These are phyloP conservation scores for Sardinella longiceps DNA, from an alignment of 2,797 vertebrate species.

Conservation along the genomic window DNA sequence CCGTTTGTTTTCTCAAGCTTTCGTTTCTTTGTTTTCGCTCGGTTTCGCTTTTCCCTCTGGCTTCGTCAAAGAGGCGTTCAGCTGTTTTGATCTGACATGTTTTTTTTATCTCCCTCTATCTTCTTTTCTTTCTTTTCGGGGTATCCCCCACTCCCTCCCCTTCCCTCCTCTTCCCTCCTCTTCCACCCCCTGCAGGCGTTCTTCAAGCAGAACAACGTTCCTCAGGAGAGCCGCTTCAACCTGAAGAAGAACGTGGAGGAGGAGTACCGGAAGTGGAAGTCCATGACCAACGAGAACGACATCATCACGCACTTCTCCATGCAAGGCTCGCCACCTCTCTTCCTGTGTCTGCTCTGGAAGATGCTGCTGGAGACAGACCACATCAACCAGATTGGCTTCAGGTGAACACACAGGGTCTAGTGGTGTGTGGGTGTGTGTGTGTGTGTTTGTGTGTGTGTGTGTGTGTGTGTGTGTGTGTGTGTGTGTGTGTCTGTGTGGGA, in stretches of 20 bases:
- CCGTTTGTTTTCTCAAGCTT: neutral
- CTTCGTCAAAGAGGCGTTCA: neutral
- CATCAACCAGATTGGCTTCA: conserved; percentile 92
- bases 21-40: neutral
- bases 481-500: too few species aligned
- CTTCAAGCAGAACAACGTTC: conserved; percentile 98
- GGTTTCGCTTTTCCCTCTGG: neutral
- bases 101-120: neutral
- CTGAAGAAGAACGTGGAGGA: conserved; percentile 99
- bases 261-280: conserved; percentile 99
- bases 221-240: conserved; percentile 98
- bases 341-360: conserved; percentile 98
- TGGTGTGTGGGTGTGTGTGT: too few species aligned
- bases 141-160: too few species aligned
- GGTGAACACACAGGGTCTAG: too few species aligned
- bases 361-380: conserved; percentile 98
- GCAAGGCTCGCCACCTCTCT: conserved; percentile 92
- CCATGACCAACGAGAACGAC: conserved; percentile 95
- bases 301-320: conserved; percentile 96
- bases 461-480: too few species aligned
- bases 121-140: neutral
- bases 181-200: conserved; percentile 79
- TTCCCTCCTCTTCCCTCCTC: neutral
- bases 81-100: neutral
- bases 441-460: too few species aligned